Conservation (phyloP, 2,797 vertebrate species). For the Malacoctenus gilli region DNA sequence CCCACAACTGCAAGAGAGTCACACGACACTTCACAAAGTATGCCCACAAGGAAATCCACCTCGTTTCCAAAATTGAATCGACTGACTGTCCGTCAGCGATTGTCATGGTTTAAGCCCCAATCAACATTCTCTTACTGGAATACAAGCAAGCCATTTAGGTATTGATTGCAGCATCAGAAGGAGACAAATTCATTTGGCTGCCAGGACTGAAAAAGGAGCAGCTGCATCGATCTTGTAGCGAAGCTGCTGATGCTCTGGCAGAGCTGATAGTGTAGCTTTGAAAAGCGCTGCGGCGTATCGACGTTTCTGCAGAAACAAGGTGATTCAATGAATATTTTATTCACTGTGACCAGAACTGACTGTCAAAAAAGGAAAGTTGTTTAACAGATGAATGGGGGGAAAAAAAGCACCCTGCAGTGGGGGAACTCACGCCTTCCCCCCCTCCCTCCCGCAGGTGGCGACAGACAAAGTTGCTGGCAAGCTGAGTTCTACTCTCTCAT, state of each 20-base stretch:
- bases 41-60: too few species aligned
- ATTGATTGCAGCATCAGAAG: conserved; percentile 19
- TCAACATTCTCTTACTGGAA: conserved; percentile 1
- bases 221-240: background rate
- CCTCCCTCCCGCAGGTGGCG: conserved; percentile 88
- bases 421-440: too few species aligned
- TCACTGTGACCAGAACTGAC: background rate
- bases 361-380: too few species aligned
- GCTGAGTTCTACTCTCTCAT: conserved; percentile 99
- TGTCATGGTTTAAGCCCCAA: background rate
- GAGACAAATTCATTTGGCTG: conserved; percentile 7
- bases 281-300: background rate
- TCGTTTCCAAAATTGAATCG: background rate
- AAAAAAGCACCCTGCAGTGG: too few species aligned
- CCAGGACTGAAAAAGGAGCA: conserved; percentile 2
- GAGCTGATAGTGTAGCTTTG: background rate
- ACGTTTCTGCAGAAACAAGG: background rate
- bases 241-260: background rate
- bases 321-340: conserved; percentile 9
- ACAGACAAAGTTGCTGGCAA: conserved; percentile 98
- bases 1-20: too few species aligned
- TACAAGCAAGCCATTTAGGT: background rate
- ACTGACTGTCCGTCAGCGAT: background rate
- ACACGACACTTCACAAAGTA: too few species aligned
- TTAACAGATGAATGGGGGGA: too few species aligned